phyloP scores from a whole-genome alignment of 2,113 vertebrate species.

The Ginglymostoma cirratum region DNA sequence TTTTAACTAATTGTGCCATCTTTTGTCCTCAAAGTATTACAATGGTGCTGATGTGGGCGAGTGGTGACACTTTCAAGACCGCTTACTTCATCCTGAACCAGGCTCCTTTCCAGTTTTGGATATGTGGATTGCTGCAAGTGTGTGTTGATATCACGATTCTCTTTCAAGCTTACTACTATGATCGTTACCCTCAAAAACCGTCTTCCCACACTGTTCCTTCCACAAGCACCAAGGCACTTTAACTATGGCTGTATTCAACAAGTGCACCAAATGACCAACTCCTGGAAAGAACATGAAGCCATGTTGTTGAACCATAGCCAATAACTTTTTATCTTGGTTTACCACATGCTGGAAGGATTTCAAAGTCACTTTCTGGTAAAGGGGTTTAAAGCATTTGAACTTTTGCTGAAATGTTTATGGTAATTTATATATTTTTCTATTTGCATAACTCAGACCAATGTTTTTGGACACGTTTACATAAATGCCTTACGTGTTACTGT shows the following conservation, averaged over 20 bases:
- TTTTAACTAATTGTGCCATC: neutral
- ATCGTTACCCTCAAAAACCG: slow-evolving; percentile 75
- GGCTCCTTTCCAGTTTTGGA: slow-evolving; percentile 89
- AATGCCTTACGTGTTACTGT: slow-evolving; percentile 4
- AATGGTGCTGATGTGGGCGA: slow-evolving; percentile 98
- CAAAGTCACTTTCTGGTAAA: neutral
- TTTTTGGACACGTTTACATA: neutral
- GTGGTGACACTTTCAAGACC: slow-evolving; percentile 93
- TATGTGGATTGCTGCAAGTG: slow-evolving; percentile 87
- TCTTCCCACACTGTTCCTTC: slow-evolving; percentile 68
- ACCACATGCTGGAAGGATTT: neutral
- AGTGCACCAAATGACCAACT: neutral
- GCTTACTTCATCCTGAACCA: slow-evolving; percentile 87
- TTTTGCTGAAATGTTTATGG: neutral
- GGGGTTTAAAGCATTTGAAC: neutral
- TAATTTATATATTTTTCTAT: slow-evolving; percentile 34
- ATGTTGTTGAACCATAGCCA: neutral
- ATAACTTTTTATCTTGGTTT: neutral
- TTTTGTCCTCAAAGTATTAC: slow-evolving; percentile 66
- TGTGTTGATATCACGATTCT: slow-evolving; percentile 85
- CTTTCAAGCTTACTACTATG: slow-evolving; percentile 82
- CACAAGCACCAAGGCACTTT: slow-evolving; percentile 84
- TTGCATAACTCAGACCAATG: slow-evolving; percentile 11
- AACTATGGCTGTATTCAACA: slow-evolving; percentile 42
- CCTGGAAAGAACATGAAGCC: neutral